Conservation (phyloP, 2,797 vertebrate genomes). For the Momotus momota region DNA sequence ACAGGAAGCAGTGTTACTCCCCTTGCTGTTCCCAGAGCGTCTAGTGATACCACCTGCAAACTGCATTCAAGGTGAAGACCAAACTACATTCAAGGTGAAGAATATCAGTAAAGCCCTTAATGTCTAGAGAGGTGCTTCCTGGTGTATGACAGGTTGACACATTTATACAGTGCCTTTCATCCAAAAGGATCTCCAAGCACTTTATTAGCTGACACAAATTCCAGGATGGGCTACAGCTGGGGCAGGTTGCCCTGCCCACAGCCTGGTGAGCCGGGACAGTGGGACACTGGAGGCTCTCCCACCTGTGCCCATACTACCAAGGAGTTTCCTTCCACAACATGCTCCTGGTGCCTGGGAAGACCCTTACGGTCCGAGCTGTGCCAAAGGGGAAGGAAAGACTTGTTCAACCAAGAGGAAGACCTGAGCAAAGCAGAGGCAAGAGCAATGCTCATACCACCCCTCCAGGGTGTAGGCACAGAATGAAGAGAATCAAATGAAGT, state of each 20-base stretch:
- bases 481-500: background rate
- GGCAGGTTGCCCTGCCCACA: background rate
- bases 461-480: background rate
- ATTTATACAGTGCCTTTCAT: constrained; percentile 68
- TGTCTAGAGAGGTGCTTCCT: constrained; percentile 17
- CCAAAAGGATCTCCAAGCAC: constrained; percentile 71
- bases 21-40: background rate
- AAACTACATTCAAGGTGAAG: background rate
- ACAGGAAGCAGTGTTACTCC: rapidly evolving
- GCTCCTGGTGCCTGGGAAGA: background rate
- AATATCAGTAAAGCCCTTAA: background rate
- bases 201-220: constrained; percentile 34
- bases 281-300: background rate
- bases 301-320: background rate
- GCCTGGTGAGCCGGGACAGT: background rate
- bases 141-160: background rate
- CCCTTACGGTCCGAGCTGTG: background rate
- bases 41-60: background rate
- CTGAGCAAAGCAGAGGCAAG: background rate
- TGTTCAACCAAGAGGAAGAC: background rate
- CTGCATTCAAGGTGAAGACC: background rate
- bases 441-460: background rate
- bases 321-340: background rate
- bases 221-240: background rate
- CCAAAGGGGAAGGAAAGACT: background rate